phyloP scores from a whole-genome alignment of 2,797 vertebrate species.

The Lagorchestes hirsutus region DNA sequence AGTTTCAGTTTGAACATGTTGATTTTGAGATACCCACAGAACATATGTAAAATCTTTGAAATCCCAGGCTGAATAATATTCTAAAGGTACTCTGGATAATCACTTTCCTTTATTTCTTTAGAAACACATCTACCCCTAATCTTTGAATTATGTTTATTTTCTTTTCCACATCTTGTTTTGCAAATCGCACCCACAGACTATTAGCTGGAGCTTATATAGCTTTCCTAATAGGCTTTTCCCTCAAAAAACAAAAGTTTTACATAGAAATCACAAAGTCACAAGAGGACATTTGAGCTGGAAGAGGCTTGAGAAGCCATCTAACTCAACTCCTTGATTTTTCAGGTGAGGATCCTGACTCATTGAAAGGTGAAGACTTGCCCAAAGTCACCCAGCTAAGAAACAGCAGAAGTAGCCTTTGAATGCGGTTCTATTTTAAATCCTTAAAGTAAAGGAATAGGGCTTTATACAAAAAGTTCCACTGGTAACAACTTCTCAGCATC shows the following conservation, averaged over 20 bases:
- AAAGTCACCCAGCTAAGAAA: neutral
- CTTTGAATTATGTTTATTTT: constrained; percentile 30
- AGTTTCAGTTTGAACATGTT: neutral
- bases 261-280: neutral
- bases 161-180: constrained; percentile 46
- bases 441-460: constrained; percentile 65
- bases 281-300: neutral
- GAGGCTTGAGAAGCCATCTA: neutral
- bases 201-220: constrained; percentile 43
- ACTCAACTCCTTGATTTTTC: neutral
- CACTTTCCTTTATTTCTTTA: constrained; percentile 62
- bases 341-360: neutral
- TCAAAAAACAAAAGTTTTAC: constrained; percentile 46
- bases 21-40: neutral
- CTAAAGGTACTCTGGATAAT: constrained; percentile 61
- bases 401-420: neutral
- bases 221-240: constrained; percentile 34
- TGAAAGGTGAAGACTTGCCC: neutral
- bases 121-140: constrained; percentile 56
- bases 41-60: constrained; percentile 56
- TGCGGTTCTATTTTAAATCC: constrained; percentile 21
- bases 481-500: constrained; percentile 49
- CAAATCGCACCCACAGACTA: constrained; percentile 57
- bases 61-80: constrained; percentile 49
- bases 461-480: constrained; percentile 73